phyloP scores from a whole-genome alignment of 2,113 vertebrate species.

The Mus pahari region DNA sequence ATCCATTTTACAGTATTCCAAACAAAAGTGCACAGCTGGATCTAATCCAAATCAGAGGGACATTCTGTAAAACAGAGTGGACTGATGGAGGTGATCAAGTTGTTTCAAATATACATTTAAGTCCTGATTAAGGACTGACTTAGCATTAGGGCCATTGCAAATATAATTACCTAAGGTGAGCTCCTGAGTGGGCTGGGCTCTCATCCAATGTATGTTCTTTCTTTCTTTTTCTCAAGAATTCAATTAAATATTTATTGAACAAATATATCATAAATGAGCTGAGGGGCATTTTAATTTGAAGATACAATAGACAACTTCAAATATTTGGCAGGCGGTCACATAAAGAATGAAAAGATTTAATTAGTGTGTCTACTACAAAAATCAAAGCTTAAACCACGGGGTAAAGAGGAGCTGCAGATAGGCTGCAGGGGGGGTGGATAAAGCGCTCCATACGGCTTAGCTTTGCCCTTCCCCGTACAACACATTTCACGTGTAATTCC shows the following conservation, averaged over 20 bases:
- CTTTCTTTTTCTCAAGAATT: constrained; percentile 9
- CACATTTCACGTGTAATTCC: background rate
- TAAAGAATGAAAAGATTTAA: background rate
- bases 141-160: background rate
- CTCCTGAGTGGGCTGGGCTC: background rate
- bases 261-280: constrained; percentile 56
- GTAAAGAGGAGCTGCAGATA: background rate
- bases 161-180: background rate
- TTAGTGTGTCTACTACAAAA: background rate
- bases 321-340: background rate
- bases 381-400: background rate
- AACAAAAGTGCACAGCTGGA: background rate
- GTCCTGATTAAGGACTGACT: background rate
- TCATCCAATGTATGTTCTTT: background rate
- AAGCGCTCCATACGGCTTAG: fast-evolving
- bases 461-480: too few species aligned
- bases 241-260: constrained; percentile 76
- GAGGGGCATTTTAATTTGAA: background rate
- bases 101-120: background rate
- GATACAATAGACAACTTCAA: constrained; percentile 5
- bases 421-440: background rate
- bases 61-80: background rate
- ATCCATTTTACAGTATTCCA: background rate
- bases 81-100: background rate
- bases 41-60: background rate